phyloP scores from a whole-genome alignment of 2,113 vertebrate genomes.

The Egretta garzetta region DNA sequence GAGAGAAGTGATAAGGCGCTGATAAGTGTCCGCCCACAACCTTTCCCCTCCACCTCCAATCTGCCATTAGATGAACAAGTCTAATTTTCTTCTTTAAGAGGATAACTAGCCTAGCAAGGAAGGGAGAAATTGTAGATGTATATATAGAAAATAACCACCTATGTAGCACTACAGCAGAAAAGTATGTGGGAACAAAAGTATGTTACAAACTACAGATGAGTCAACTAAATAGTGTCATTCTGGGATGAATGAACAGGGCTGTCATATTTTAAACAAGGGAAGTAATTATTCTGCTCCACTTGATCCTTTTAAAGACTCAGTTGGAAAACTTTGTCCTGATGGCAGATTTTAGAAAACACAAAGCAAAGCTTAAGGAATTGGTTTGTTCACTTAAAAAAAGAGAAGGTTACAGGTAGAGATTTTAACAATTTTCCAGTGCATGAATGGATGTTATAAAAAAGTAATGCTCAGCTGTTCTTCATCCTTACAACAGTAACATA shows the following conservation, averaged over 20 bases:
- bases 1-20: neutral
- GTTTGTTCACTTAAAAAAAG: neutral
- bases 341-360: neutral
- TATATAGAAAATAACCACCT: neutral
- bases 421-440: neutral
- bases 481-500: neutral
- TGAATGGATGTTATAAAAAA: neutral
- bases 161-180: neutral
- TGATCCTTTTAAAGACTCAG: neutral
- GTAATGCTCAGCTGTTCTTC: neutral
- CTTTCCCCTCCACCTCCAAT: accelerated
- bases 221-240: neutral
- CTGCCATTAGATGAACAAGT: neutral
- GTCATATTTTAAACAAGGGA: neutral
- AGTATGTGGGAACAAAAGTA: neutral
- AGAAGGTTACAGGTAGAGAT: neutral
- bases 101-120: neutral
- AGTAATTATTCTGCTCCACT: neutral
- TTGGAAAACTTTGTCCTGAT: neutral
- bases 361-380: neutral
- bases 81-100: neutral
- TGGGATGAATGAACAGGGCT: neutral
- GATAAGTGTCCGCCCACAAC: neutral
- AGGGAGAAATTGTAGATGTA: neutral
- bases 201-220: neutral